These are phyloP conservation scores for Enchytraeus crypticus DNA, from an alignment of 2,888 invertebrate genomes.

Conservation along the genomic window DNA sequence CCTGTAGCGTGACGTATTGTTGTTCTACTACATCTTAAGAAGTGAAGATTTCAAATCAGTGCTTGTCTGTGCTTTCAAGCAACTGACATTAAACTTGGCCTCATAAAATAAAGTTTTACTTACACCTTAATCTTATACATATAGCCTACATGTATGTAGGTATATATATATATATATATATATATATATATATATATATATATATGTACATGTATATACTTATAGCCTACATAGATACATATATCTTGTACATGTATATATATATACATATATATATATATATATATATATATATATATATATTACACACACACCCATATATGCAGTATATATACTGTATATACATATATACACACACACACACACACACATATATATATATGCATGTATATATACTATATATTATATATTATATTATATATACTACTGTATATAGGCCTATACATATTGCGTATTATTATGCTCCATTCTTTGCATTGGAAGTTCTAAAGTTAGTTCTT, in stretches of 20 bases:
- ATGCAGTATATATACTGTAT: too few species aligned
- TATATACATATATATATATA: neutral
- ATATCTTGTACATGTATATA: too few species aligned
- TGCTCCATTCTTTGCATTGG: neutral
- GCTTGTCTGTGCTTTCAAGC: too few species aligned
- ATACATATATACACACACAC: slow-evolving; percentile 6
- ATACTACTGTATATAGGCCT: neutral
- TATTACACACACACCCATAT: too few species aligned
- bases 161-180: neutral
- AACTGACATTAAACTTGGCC: too few species aligned
- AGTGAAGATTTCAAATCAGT: too few species aligned
- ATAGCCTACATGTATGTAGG: neutral
- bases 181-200: neutral
- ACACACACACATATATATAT: slow-evolving; percentile 6
- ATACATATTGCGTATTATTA: neutral
- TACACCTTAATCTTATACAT: too few species aligned
- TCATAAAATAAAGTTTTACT: too few species aligned
- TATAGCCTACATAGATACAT: neutral
- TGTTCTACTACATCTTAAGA: too few species aligned
- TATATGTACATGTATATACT: neutral
- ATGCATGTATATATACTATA: neutral
- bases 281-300: neutral
- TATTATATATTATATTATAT: neutral
- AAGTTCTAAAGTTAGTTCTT: neutral
- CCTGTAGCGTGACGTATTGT: too few species aligned